phyloP scores from a whole-genome alignment of 92 coral and sea anemone genomes.

The Epizoanthus scotinus region DNA sequence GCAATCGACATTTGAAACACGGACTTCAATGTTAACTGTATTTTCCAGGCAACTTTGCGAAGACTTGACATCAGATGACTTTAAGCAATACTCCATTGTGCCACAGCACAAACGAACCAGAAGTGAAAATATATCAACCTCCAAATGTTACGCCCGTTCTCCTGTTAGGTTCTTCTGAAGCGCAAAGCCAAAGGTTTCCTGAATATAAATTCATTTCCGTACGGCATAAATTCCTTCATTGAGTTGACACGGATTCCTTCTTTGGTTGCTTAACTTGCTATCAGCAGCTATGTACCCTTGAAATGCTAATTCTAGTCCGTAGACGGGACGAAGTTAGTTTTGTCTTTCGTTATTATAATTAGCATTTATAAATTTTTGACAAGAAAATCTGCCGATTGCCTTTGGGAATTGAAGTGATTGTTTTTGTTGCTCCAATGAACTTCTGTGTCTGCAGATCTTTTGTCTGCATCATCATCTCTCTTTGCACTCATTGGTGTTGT shows the following conservation, averaged over 20 bases:
- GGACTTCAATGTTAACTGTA: not conserved
- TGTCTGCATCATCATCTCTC: not conserved
- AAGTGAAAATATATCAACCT: not conserved
- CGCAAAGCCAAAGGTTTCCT: not conserved
- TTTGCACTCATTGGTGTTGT: conserved; percentile 14
- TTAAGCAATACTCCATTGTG: conserved; percentile 5
- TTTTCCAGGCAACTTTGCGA: not conserved
- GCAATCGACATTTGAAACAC: not conserved
- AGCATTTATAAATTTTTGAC: conserved; percentile 10
- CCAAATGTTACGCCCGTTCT: not conserved
- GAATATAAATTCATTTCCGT: conserved; percentile 4
- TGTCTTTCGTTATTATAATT: conserved; percentile 22
- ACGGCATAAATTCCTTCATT: not conserved
- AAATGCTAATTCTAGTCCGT: not conserved
- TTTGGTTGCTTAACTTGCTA: no score
- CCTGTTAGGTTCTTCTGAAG: not conserved
- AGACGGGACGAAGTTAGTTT: not conserved
- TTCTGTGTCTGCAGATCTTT: not conserved
- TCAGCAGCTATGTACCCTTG: not conserved
- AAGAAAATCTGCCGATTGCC: conserved; percentile 11
- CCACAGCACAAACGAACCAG: not conserved
- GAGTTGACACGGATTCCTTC: not conserved
- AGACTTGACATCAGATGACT: not conserved
- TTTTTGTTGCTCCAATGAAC: conserved; percentile 3
- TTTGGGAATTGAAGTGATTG: conserved; percentile 15